A percentile compares a stretch with the other conserved stretches of the same genome.
phyloP scores from a whole-genome alignment of 2,888 invertebrate species.

The Drosophila paramelanica region DNA sequence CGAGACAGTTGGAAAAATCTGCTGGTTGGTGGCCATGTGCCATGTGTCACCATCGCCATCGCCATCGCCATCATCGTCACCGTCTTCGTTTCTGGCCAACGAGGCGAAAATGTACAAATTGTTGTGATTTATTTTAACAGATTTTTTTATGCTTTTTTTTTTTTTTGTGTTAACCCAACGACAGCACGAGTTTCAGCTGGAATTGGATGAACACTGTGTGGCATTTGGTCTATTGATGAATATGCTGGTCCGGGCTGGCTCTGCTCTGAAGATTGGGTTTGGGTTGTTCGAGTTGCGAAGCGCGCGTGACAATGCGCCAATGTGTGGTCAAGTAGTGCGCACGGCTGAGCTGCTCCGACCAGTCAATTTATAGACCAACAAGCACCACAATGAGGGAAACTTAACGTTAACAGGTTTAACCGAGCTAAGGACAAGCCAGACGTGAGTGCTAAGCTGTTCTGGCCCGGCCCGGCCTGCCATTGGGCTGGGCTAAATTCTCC shows the following conservation, averaged over 20 bases:
- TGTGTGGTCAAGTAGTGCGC: conserved; percentile 78
- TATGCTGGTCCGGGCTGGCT: conserved; percentile 56
- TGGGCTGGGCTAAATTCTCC: no score
- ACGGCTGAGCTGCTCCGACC: conserved; percentile 68
- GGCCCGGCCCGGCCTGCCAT: no score
- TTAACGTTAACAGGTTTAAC: conserved; percentile 78
- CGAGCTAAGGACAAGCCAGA: conserved; percentile 72
- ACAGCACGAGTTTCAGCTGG: conserved; percentile 12
- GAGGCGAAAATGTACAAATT: conserved; percentile 80
- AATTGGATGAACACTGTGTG: conserved; percentile 42
- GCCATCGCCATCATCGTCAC: conserved; percentile 42
- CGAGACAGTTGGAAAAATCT: conserved; percentile 28
- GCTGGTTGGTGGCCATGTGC: conserved; percentile 54
- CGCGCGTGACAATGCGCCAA: conserved; percentile 78
- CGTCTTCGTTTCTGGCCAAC: conserved; percentile 63
- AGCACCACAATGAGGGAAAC: conserved; percentile 61
- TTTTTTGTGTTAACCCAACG: conserved; percentile 67
- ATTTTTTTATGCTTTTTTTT: conserved; percentile 36
- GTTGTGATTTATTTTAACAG: conserved; percentile 80
- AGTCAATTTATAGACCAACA: conserved; percentile 70
- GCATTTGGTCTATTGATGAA: conserved; percentile 74
- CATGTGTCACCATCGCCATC: conserved; percentile 61
- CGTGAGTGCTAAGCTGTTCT: conserved; percentile 55
- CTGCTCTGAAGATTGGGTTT: background rate
- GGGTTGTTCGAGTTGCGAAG: background rate